Conservation (phyloP, 2,113 vertebrate genomes). For the Seriola quinqueradiata region DNA sequence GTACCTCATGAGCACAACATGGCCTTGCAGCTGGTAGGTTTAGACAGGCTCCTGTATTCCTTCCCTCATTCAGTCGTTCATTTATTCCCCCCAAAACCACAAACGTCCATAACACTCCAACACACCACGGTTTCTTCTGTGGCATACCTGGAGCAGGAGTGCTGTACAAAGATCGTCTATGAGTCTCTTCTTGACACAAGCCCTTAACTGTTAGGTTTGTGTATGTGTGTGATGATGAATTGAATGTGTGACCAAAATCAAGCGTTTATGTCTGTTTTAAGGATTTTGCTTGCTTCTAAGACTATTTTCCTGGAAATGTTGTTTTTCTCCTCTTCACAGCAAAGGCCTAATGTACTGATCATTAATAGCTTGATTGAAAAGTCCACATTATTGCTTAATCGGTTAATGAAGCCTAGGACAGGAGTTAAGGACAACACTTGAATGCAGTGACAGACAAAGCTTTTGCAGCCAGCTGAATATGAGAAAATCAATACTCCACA, state of each 20-base stretch:
- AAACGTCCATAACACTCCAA: slow-evolving; percentile 55
- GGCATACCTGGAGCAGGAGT: slow-evolving; percentile 35
- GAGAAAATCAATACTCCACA: slow-evolving; percentile 59
- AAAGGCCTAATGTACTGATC: slow-evolving; percentile 33
- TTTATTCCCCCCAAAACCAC: slow-evolving; percentile 48
- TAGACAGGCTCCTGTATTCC: slow-evolving; percentile 28
- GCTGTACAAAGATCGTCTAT: slow-evolving; percentile 67
- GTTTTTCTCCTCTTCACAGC: slow-evolving; percentile 11
- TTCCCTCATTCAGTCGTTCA: slow-evolving; percentile 24
- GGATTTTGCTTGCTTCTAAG: slow-evolving; percentile 17
- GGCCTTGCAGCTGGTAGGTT: slow-evolving; percentile 8
- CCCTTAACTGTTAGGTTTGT: slow-evolving; percentile 49
- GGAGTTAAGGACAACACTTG: slow-evolving; percentile 23
- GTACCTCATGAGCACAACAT: slow-evolving; percentile 4
- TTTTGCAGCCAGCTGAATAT: slow-evolving; percentile 39
- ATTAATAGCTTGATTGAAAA: slow-evolving; percentile 66
- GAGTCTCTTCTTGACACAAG: slow-evolving; percentile 54
- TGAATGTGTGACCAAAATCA: slow-evolving; percentile 13
- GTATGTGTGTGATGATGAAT: slow-evolving; percentile 23
- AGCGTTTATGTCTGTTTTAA: slow-evolving; percentile 38
- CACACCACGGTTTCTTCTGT: slow-evolving; percentile 22
- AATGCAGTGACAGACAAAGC: slow-evolving; percentile 23
- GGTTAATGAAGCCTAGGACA: slow-evolving; percentile 57
- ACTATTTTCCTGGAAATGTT: slow-evolving; percentile 36
- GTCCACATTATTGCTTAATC: slow-evolving; percentile 55